Base-by-base conservation (phyloP, 2,113 vertebrate genomes). In the Rhegmatorhina hoffmannsi region DNA sequence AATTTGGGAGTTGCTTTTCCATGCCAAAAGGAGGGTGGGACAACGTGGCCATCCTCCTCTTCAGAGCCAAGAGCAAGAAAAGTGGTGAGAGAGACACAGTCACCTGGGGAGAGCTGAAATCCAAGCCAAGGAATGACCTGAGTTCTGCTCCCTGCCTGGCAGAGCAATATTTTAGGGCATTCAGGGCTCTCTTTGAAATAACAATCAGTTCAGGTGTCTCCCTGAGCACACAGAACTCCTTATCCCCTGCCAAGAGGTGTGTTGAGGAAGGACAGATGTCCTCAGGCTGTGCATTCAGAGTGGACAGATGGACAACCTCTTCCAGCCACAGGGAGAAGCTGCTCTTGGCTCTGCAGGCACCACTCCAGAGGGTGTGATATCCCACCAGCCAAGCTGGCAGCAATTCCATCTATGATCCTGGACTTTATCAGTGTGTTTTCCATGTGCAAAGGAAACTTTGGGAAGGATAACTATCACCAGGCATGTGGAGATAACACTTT, bases 11-110 rank as follows among this genome's bases (percentile, higher is more conserved):
- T 7, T 47, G n/a, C 9, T 52, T 26, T 79, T 47, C 84, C 49
- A 10, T 7, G 25, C 18, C 4, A 5, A 7, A 47, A 44, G 34
- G 33, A 60, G 29, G 17, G 10, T 64, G 56, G 10, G 50, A 13
- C 44, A 38, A 38, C 0, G 0, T 3, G 26, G 29, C 6, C 16
- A 8, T 13, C 11, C 34, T 62, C 23, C 18, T 75, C 38, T 36
- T 59, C 34, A n/a, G 50, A 66, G 52, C 29, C 28, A 59, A 59
- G 63, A 34, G 24, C 11, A 11, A 64, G 31, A 44, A 12, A 68
- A 49, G 44, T 1, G 33, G 26, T 36, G 36, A 40, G 26, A 52
- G 14, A 3, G n/a, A 14, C 56, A 18, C 28, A 33, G 46, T 50
- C 58, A 33, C 29, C 47, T 28, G 77, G 20, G 29, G 47, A 67